Evolutionary conservation across 2,113 vertebrate species (phyloP), one percentile per base, ranked within the genome.

Genomic region (Dipodomys spectabilis): DNA sequence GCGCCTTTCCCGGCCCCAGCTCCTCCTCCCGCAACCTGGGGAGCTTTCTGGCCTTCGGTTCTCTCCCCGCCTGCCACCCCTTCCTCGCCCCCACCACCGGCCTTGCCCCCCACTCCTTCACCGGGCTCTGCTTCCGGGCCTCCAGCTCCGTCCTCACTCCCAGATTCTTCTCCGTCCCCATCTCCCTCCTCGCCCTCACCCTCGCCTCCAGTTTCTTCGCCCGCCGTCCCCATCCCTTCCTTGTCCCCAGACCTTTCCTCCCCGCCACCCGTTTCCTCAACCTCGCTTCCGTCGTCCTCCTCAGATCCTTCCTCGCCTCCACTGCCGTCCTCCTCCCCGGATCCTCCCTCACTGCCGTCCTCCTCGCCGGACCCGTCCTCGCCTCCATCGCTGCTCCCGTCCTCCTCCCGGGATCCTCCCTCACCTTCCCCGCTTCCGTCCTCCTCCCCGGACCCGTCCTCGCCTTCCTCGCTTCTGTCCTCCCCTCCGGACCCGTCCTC

Each of bases 231-330:
- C 10, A 8, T 9, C 23, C 22, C 79, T 62, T 23, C 27, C 78
- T 81, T n/a, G 22, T 11, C 35, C 22, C 2, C 0, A 0, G 39
- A 32, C 3, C 8, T 64, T 15, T 7, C 53, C 39, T 25, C 25
- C 39, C 7, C 65, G 35, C 23, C 0, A 11, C 0, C 68, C 25
- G 6, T 35, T 1, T 0, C 71, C 12, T 71, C 35, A 32, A 8
- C 78, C 71, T 5, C 6, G 35, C 7, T 5, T 30, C 18, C 11
- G 0, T 0, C 65, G 11, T 67, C 64, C 25, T 53, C 39, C 15
- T 0, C 1, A 0, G 5, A 27, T 83, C 0, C 35, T 4, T 30
- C 28, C 28, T 30, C 20, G 0, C 73, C 92, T 45, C 71, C 82
- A 57, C 69, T 16, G 6, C 45, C 15, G 30, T 10, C 69, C 18